These are phyloP conservation scores for Nomada hirtipes DNA, from an alignment of 2,888 invertebrate genomes.

Conservation along the genomic window DNA sequence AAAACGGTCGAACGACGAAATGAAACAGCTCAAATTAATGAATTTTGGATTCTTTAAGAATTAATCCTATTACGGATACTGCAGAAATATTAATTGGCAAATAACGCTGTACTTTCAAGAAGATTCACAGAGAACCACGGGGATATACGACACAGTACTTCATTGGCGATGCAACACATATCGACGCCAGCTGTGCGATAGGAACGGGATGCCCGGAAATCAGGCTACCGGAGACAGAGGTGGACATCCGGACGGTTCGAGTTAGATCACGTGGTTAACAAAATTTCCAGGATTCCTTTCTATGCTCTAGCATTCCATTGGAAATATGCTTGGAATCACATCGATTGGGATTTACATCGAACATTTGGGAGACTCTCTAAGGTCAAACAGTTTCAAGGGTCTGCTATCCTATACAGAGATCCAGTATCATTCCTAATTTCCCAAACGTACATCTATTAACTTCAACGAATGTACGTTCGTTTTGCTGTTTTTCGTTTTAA, in stretches of 20 bases:
- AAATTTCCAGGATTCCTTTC: slow-evolving; percentile 30
- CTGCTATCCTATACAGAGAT: slow-evolving; percentile 16
- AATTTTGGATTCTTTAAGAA: no score
- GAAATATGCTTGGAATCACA: slow-evolving; percentile 47
- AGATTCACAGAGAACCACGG: slow-evolving; percentile 48
- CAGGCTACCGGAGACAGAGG: slow-evolving; percentile 63
- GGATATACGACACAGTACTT: slow-evolving; percentile 80
- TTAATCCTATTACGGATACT: no score
- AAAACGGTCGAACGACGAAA: no score
- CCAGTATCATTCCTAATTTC: not conserved
- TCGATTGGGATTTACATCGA: slow-evolving; percentile 36
- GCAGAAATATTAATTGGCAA: not conserved
- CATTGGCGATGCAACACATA: slow-evolving; percentile 79
- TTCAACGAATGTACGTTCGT: not conserved
- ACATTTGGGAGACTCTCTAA: slow-evolving; percentile 41
- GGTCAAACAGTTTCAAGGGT: slow-evolving; percentile 29
- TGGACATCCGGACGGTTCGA: slow-evolving; percentile 58
- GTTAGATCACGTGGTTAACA: slow-evolving; percentile 63
- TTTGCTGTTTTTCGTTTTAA: not conserved
- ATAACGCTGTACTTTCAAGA: slow-evolving; percentile 33
- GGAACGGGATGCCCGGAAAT: slow-evolving; percentile 42
- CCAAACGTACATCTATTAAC: not conserved
- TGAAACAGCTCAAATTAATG: no score
- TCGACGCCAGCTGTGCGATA: slow-evolving; percentile 56
- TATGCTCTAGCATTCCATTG: slow-evolving; percentile 45